These are phyloP conservation scores for Lissonota sp. DNA, from an alignment of 2,888 invertebrate genomes.

Conservation along the genomic window DNA sequence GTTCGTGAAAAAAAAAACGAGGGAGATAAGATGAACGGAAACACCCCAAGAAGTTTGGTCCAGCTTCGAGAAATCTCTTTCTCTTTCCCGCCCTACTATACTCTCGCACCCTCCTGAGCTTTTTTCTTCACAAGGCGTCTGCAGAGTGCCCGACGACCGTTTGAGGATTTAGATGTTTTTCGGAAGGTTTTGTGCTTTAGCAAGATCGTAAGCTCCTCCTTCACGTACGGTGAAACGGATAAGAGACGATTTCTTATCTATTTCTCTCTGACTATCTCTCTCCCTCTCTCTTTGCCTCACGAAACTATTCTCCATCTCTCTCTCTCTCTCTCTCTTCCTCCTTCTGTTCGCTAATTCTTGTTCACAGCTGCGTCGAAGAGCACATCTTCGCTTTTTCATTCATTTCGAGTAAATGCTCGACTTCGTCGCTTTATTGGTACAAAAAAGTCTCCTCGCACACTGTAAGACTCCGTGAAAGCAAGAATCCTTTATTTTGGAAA, in stretches of 20 bases:
- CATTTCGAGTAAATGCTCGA: too few species aligned
- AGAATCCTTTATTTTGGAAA: too few species aligned
- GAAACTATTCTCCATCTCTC: slow-evolving; percentile 21
- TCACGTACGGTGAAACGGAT: slow-evolving; percentile 35
- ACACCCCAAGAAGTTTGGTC: slow-evolving; percentile 57
- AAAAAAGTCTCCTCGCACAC: too few species aligned
- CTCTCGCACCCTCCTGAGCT: slow-evolving; percentile 37
- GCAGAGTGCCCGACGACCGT: slow-evolving; percentile 13
- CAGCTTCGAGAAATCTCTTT: slow-evolving; percentile 43
- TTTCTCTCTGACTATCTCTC: slow-evolving; percentile 9
- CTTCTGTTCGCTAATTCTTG: slow-evolving; percentile 27
- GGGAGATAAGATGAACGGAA: slow-evolving; percentile 52
- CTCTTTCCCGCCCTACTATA: not conserved
- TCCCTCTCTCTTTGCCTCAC: slow-evolving; percentile 23
- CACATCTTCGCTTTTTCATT: not conserved
- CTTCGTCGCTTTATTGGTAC: too few species aligned
- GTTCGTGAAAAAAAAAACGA: not conserved
- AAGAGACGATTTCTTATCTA: slow-evolving; percentile 50
- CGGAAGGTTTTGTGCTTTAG: slow-evolving; percentile 9
- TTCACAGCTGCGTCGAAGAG: slow-evolving; percentile 1
- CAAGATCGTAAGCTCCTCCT: slow-evolving; percentile 45
- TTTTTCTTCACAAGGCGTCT: slow-evolving; percentile 42
- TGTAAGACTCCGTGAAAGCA: too few species aligned
- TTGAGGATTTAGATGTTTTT: slow-evolving; percentile 52
- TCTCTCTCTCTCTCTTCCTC: slow-evolving; percentile 23